These are phyloP conservation scores for Fragum fragum DNA, from an alignment of 2,888 invertebrate genomes.

Conservation along the genomic window DNA sequence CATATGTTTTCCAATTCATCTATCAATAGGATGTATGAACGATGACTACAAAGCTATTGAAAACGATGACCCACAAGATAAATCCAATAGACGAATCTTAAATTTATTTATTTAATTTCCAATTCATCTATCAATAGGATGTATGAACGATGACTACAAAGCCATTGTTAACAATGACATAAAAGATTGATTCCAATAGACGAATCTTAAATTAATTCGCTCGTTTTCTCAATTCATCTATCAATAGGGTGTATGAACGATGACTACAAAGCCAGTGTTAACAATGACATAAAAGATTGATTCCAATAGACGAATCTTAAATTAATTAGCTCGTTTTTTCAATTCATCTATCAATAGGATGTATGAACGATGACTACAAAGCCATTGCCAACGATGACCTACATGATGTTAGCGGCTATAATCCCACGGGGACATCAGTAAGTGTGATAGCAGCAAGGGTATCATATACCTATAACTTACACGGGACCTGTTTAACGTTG, in stretches of 20 bases:
- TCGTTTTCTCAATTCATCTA: no score
- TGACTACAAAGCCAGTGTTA: conserved; percentile 12
- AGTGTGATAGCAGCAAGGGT: conserved; percentile 59
- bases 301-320: no score
- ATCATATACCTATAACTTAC: conserved; percentile 64
- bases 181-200: no score
- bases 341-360: neutral
- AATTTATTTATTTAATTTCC: no score
- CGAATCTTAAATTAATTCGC: no score
- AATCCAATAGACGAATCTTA: no score
- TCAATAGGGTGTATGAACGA: conserved; percentile 33
- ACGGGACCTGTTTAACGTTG: conserved; percentile 22
- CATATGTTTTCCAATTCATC: neutral
- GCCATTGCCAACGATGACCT: neutral
- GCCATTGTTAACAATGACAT: neutral
- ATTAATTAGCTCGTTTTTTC: no score
- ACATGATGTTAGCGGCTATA: conserved; percentile 7
- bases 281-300: neutral
- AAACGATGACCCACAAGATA: neutral
- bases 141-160: conserved; percentile 27
- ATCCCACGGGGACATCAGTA: conserved; percentile 14
- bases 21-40: conserved; percentile 16
- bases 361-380: conserved; percentile 38
- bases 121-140: no score
- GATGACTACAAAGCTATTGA: conserved; percentile 4